These are phyloP conservation scores for Palythoa grandiflora DNA, from an alignment of 92 coral and sea anemone genomes.

Conservation along the genomic window DNA sequence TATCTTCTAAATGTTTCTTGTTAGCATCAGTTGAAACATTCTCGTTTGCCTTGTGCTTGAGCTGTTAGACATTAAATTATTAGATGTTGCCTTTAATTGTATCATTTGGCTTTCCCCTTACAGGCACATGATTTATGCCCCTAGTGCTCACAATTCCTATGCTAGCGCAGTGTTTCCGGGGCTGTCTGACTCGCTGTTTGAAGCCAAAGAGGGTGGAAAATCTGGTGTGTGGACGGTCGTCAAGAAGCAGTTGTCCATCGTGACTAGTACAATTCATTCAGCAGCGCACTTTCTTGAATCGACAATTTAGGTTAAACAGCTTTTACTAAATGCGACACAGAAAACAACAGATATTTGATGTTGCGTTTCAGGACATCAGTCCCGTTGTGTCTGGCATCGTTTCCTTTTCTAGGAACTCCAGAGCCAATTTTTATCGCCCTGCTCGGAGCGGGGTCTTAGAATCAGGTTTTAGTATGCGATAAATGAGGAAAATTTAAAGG, in stretches of 20 bases:
- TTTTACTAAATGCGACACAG: background rate
- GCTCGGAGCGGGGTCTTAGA: too few relatives aligned
- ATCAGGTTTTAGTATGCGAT: too few relatives aligned
- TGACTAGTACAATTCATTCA: constrained; percentile 75
- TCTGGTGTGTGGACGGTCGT: constrained; percentile 71
- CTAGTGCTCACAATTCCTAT: constrained; percentile 87
- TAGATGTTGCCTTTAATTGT: background rate
- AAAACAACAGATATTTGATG: background rate
- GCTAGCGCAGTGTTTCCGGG: constrained; percentile 95
- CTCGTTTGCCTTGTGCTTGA: background rate
- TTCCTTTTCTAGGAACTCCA: background rate
- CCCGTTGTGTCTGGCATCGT: background rate
- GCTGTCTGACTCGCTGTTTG: constrained; percentile 86
- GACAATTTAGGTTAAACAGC: constrained; percentile 37
- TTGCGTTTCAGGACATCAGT: background rate
- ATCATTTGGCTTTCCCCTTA: background rate
- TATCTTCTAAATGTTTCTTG: too few relatives aligned
- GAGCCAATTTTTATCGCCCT: background rate
- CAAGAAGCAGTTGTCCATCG: constrained; percentile 72
- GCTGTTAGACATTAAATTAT: background rate
- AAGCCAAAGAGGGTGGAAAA: constrained; percentile 55
- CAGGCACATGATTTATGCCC: constrained; percentile 97
- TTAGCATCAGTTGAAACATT: background rate
- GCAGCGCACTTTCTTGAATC: constrained; percentile 83
- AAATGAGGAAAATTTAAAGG: too few relatives aligned